These are phyloP conservation scores for Malthinus seriepunctatus DNA, from an alignment of 2,888 invertebrate genomes.

Conservation along the genomic window DNA sequence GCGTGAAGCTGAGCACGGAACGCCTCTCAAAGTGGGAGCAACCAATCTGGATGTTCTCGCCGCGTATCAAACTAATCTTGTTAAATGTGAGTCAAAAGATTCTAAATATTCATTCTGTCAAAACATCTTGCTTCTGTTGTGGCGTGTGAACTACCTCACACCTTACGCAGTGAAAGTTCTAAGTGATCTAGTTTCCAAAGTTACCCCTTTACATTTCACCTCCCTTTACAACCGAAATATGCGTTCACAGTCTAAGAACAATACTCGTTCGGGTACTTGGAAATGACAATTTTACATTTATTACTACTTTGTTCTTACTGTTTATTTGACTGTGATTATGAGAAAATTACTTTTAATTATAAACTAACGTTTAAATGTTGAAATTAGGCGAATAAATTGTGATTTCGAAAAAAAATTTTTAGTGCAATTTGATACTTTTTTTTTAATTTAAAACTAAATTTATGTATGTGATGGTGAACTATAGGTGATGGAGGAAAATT, in stretches of 20 bases:
- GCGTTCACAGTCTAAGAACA: constrained; percentile 24
- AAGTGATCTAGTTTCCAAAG: constrained; percentile 31
- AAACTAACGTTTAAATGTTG: constrained; percentile 6
- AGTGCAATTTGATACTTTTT: constrained; percentile 9
- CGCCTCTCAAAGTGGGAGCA: constrained; percentile 56
- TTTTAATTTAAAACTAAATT: constrained; percentile 2
- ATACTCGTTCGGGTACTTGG: constrained; percentile 16
- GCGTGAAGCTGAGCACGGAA: constrained; percentile 48
- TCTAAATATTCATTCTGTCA: constrained; percentile 56
- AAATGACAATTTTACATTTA: constrained; percentile 22
- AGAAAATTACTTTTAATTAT: constrained; percentile 7
- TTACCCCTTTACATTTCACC: constrained; percentile 27
- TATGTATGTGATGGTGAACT: constrained; percentile 35
- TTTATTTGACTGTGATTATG: constrained; percentile 6
- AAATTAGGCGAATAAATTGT: constrained; percentile 6
- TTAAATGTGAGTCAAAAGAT: constrained; percentile 54
- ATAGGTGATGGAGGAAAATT: constrained; percentile 65
- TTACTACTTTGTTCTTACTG: constrained; percentile 10
- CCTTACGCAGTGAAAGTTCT: constrained; percentile 33
- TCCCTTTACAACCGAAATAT: constrained; percentile 11
- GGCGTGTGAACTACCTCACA: constrained; percentile 34
- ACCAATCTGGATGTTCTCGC: constrained; percentile 56
- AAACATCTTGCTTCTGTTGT: constrained; percentile 53
- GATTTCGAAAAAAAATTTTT: constrained; percentile 1
- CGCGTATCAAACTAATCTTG: constrained; percentile 52